phyloP scores from a whole-genome alignment of 2,113 vertebrate genomes.

The Apodemus sylvaticus region DNA sequence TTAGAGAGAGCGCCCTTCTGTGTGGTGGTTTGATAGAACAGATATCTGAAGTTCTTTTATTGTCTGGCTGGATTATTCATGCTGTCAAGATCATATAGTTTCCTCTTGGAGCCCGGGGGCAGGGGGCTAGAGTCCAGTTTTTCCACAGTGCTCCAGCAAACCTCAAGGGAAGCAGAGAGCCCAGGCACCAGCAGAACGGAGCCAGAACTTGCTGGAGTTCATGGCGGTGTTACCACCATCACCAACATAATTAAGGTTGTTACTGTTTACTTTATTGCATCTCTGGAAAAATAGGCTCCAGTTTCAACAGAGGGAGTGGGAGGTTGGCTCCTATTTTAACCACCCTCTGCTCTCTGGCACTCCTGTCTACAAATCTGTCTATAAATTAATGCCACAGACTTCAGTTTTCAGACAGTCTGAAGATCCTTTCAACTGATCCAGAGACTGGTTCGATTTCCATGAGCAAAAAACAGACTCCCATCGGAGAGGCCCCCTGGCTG shows the following conservation, averaged over 20 bases:
- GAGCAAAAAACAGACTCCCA: background rate
- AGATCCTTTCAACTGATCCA: background rate
- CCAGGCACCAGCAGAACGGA: background rate
- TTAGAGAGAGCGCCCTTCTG: background rate
- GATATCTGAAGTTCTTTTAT: background rate
- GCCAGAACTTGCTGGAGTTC: background rate
- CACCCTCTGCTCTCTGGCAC: background rate
- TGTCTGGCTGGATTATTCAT: background rate
- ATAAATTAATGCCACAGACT: rapidly evolving
- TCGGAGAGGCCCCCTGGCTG: background rate
- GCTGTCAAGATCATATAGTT: background rate
- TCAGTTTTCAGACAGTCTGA: background rate
- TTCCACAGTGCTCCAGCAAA: background rate
- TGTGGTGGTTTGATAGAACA: background rate
- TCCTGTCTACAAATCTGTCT: background rate
- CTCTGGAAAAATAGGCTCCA: background rate
- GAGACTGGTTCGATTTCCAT: background rate
- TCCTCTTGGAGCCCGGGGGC: background rate
- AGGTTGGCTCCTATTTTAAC: background rate
- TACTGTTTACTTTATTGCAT: background rate
- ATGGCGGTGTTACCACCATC: background rate
- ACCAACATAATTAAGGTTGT: no score
- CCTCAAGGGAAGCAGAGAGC: background rate
- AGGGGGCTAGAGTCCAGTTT: background rate
- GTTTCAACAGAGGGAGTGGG: background rate